These are phyloP conservation scores for Coluber constrictor DNA, from an alignment of 2,797 vertebrate genomes.

Conservation along the genomic window DNA sequence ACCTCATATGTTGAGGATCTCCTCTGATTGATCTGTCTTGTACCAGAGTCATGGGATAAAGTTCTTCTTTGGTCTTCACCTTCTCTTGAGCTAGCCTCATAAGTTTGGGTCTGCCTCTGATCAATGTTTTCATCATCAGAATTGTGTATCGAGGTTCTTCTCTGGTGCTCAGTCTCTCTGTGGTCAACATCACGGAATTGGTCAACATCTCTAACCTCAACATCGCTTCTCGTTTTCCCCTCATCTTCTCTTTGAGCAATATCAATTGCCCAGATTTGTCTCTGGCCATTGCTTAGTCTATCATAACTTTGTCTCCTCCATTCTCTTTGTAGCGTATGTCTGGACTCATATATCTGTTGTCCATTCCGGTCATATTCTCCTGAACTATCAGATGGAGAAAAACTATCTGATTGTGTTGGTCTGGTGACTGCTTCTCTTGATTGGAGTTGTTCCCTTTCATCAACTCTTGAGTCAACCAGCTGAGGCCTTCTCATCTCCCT, in stretches of 20 bases:
- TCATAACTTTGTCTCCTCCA: neutral
- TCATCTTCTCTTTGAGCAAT: neutral
- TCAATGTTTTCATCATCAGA: neutral
- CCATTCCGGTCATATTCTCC: rapidly evolving
- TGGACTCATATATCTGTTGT: neutral
- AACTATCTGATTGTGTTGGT: neutral
- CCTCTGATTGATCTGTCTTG: neutral
- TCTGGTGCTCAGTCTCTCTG: neutral
- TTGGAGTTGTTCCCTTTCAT: neutral
- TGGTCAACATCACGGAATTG: rapidly evolving
- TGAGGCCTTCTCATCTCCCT: neutral
- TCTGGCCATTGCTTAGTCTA: neutral
- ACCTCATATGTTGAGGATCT: neutral
- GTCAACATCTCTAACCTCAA: neutral
- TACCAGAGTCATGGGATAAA: neutral
- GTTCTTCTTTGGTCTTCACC: neutral
- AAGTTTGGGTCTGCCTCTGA: neutral
- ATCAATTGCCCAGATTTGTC: neutral
- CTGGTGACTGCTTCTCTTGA: neutral
- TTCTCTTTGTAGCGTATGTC: neutral
- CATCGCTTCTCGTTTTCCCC: neutral
- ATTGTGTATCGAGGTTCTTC: too few relatives aligned
- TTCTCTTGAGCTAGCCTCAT: neutral
- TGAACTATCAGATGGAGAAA: rapidly evolving
- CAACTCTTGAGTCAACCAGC: too few relatives aligned